phyloP scores from a whole-genome alignment of 2,797 vertebrate species.

The Cynodonichthys magdalenae region DNA sequence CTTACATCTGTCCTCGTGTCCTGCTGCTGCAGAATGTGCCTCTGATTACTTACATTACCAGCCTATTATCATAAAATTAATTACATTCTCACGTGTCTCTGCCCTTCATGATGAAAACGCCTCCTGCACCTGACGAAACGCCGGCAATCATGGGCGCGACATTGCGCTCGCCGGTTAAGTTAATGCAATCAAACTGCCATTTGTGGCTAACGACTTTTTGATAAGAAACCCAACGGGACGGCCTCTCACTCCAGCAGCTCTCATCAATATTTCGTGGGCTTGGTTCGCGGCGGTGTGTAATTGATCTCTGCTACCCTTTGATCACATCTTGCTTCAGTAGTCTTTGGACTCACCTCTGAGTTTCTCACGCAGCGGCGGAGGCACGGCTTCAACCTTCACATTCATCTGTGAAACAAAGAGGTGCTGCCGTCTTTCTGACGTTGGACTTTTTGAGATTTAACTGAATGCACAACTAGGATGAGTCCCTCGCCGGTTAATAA shows the following conservation, averaged over 20 bases:
- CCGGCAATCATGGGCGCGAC: slow-evolving; percentile 58
- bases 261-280: slow-evolving; percentile 73
- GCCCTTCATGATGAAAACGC: slow-evolving; percentile 63
- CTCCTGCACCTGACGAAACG: slow-evolving; percentile 55
- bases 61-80: slow-evolving; percentile 62
- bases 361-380: slow-evolving; percentile 54
- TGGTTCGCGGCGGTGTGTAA: slow-evolving; percentile 61
- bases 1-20: slow-evolving; percentile 43
- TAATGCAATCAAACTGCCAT: slow-evolving; percentile 66
- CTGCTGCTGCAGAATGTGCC: slow-evolving; percentile 10
- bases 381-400: slow-evolving; percentile 49
- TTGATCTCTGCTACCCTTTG: slow-evolving; percentile 70
- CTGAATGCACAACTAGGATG: slow-evolving; percentile 4
- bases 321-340: slow-evolving; percentile 62
- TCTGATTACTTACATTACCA: slow-evolving; percentile 48
- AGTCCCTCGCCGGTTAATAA: background rate
- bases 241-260: slow-evolving; percentile 53
- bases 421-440: slow-evolving; percentile 8
- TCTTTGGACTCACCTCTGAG: slow-evolving; percentile 65
- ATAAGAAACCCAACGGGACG: slow-evolving; percentile 63
- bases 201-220: slow-evolving; percentile 71
- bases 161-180: slow-evolving; percentile 60
- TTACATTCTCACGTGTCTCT: slow-evolving; percentile 25
- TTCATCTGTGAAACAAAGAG: slow-evolving; percentile 41
- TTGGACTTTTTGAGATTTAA: slow-evolving; percentile 24